Base-by-base conservation (phyloP, 2,888 invertebrate species). In the Philereme transversata region DNA sequence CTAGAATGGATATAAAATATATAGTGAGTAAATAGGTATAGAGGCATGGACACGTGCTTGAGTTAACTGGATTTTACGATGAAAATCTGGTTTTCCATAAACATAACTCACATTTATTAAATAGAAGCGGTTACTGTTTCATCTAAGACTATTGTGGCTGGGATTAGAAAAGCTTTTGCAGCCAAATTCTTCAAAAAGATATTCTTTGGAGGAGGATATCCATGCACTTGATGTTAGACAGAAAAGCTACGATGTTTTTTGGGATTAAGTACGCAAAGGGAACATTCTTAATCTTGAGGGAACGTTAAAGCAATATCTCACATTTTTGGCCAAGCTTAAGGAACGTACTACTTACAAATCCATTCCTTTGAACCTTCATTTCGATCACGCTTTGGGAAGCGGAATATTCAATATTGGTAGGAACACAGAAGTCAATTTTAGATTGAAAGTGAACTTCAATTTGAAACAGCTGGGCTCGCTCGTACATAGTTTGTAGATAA, bases 401-500 rank as follows among this genome's bases (percentile, higher is more conserved):
- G 22, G 22, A 56, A 60, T 51, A 60, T 60, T 55, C 7, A 45
- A 50, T 53, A 51, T 48, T 51, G 47, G 53, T 38, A 38, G 49
- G 11, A 36, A 49, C 38, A 36, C 47, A 40, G 44, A 57, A 49
- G 43, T 44, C 44, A 54, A 59, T 55, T 56, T 52, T n/a, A 52
- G 44, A 52, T 52, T 48, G 35, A 36, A 59, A 48, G 8, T 48
- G 34, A 36, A 52, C 9, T 50, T 48, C 35, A 54, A 57, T 57
- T 62, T 53, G 33, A 57, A 57, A 38, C 62, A 55, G 57, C 46
- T 54, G 46, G 38, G 34, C 41, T 43, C 51, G 48, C 10, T 49
- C 55, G 50, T 49, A 51, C 62, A 45, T 22, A 11, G 45, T 58
- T 50, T 44, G 53, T 44, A 51, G 58, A 55, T 62, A 62, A 57